These are phyloP conservation scores for Pempheris klunzingeri DNA, from an alignment of 2,797 vertebrate species.

Conservation along the genomic window DNA sequence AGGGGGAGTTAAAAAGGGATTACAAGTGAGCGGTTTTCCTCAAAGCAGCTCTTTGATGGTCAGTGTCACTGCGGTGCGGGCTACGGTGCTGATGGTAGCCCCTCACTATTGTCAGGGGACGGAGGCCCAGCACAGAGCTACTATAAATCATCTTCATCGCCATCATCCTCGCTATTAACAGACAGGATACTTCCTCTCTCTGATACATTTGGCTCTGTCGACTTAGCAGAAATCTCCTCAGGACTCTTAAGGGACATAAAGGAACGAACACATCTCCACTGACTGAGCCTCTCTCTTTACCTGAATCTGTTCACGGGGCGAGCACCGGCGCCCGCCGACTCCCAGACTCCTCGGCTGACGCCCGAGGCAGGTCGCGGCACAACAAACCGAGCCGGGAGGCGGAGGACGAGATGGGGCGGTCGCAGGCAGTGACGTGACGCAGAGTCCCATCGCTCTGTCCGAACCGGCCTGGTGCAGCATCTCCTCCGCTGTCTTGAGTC, in stretches of 20 bases:
- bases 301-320: constrained; percentile 12
- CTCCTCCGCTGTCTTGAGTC: background rate
- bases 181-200: constrained; percentile 52
- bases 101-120: constrained; percentile 33
- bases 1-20: constrained; percentile 48
- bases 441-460: constrained; percentile 6
- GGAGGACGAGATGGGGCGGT: background rate
- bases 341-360: constrained; percentile 8
- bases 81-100: constrained; percentile 43
- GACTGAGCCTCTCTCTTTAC: constrained; percentile 49
- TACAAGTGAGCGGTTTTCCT: constrained; percentile 44
- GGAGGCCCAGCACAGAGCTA: constrained; percentile 63
- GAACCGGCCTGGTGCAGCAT: constrained; percentile 16
- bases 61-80: constrained; percentile 40
- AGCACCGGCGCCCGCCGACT: constrained; percentile 2
- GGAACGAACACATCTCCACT: constrained; percentile 62
- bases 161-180: constrained; percentile 40
- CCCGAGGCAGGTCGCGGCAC: background rate
- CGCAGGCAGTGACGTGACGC: background rate
- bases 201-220: constrained; percentile 56
- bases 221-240: constrained; percentile 80
- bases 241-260: constrained; percentile 79
- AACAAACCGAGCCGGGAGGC: constrained; percentile 10
- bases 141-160: constrained; percentile 48
- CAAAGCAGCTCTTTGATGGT: constrained; percentile 52